Base-by-base conservation (phyloP, 1,140 invertebrate genomes). In the Drepana arcuata region DNA sequence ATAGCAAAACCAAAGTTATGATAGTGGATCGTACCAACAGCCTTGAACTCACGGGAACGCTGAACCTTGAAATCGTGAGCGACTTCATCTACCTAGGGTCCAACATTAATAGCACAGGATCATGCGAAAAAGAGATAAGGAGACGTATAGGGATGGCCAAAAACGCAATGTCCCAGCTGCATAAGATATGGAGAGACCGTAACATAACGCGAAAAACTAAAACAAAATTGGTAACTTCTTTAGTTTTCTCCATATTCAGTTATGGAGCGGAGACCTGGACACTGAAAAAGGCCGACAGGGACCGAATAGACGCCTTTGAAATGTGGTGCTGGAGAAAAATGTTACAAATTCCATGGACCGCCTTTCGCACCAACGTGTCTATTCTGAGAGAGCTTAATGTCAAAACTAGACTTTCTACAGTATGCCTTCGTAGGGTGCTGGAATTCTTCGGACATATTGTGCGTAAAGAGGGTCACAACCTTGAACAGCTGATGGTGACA, bases 181-280 rank as follows among this genome's bases (percentile, higher is more conserved):
- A 14, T 2, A 42, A 34, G 13, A 29, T 48, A 5, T 48, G 46
- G 39, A 42, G 11, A 10, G 28, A 42, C 14, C 16, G 46, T 6
- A 36, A 11, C 21, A 43, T 43, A 7, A 13, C 23, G 2, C 21
- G 24, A 2, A 24, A 12, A n/a, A 50, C 41, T 6, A 50, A 45
- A 31, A n/a, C 26, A 1, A 16, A 26, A n/a, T 9, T 44, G 7
- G 27, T 50, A 0, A 16, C 11, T 1, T 25, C 41, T 2, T 16
- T 41, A 1, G 34, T 45, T 6, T 39, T 52, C 16, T 33, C 41
- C 9, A 44, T 41, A 21, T 43, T 40, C 23, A n/a, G 37, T 1
- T 61, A 61, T 28, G 38, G 33, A 6, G 32, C 46, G 3, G 48
- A 62, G 35, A 42, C 58, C 7, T 56, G 51, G 48, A 59, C 49